A percentile compares a stretch with the other conserved stretches of the same genome.
Conservation (phyloP, 2,888 invertebrate genomes). For the Asteroscopus sphinx region DNA sequence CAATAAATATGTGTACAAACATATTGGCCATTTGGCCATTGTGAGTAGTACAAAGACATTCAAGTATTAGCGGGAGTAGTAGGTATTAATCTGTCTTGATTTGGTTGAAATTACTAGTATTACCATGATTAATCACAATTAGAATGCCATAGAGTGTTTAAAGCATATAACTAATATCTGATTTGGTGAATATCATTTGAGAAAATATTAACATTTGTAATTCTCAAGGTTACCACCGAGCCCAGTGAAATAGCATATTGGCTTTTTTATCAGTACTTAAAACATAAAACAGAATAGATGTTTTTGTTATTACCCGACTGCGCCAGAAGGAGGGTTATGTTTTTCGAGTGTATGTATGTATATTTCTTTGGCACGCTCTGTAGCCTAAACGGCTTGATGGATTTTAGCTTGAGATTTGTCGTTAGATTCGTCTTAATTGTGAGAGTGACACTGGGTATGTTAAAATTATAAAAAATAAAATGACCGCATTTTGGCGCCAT, state of each 20-base stretch:
- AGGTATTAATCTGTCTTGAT: not conserved
- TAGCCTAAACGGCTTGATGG: too few species aligned
- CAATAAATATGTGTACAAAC: conserved; percentile 1
- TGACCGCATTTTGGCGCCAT: too few species aligned
- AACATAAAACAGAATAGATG: not conserved
- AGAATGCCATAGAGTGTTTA: conserved; percentile 3
- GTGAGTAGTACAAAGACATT: conserved; percentile 15
- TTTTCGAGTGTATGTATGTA: too few species aligned
- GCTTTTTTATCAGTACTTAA: not conserved
- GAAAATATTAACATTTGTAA: conserved; percentile 14
- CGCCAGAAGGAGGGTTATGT: too few species aligned
- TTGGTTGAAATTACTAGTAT: not conserved
- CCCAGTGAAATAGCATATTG: not conserved
- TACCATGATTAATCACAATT: not conserved
- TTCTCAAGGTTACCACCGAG: conserved; percentile 43
- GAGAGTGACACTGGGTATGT: too few species aligned
- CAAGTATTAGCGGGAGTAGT: too few species aligned
- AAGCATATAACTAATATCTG: not conserved
- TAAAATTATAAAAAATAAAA: too few species aligned
- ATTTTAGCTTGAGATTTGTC: too few species aligned
- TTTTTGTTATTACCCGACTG: too few species aligned
- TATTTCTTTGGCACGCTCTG: too few species aligned
- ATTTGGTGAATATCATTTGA: conserved; percentile 10
- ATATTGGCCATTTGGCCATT: conserved; percentile 1
- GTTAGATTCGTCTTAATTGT: too few species aligned